Percentiles rank a stretch among this genome's conserved stretches.
Evolutionary conservation across 2,797 vertebrate genomes (phyloP).

Genomic region (Sebastes matsubarae): DNA sequence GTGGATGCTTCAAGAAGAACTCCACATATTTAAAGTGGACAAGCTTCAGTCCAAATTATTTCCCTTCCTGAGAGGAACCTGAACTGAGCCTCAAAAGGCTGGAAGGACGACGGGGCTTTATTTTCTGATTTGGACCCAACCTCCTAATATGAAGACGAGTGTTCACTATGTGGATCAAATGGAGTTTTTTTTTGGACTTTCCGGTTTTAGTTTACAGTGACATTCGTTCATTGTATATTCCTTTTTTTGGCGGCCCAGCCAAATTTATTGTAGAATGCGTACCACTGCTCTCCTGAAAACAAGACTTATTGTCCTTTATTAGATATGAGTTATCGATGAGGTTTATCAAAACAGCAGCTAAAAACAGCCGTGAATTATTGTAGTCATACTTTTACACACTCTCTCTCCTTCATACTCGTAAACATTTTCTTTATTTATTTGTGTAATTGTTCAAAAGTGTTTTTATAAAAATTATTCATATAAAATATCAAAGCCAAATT

Average conservation of each 20-base stretch:
- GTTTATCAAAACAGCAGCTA: not conserved
- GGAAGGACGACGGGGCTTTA: not conserved
- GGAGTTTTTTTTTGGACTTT: conserved; percentile 23
- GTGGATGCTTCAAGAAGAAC: conserved; percentile 15
- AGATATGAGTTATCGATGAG: not conserved
- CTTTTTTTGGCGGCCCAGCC: not conserved
- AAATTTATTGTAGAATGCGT: not conserved
- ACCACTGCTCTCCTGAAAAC: not conserved
- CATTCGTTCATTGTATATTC: not conserved
- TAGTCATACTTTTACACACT: not conserved
- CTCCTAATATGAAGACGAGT: conserved; percentile 8
- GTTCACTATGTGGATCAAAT: conserved; percentile 42
- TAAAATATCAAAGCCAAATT: not conserved
- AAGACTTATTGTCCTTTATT: not conserved
- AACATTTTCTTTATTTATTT: conserved; percentile 32
- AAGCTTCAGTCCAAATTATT: not conserved
- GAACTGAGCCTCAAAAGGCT: not conserved
- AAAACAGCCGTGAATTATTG: not conserved
- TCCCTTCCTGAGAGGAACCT: conserved; percentile 8
- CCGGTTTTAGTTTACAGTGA: not conserved
- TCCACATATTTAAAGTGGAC: conserved; percentile 2
- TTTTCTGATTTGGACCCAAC: conserved; percentile 27
- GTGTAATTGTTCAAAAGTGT: not conserved
- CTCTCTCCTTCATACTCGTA: not conserved
- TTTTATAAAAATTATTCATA: not conserved